Evolutionary conservation across 2,888 invertebrate species (phyloP).

Genomic region (Stenurella melanura): DNA sequence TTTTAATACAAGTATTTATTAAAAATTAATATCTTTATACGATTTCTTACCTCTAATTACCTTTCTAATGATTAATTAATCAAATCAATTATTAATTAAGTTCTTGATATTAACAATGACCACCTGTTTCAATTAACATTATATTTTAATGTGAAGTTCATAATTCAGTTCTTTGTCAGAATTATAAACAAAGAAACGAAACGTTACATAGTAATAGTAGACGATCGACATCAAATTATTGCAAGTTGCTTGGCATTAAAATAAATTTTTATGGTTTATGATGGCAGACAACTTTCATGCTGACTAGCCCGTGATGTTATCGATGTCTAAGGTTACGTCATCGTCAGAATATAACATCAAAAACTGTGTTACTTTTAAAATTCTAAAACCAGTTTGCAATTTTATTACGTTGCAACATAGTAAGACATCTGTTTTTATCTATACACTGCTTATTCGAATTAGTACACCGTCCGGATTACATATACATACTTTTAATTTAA

Average conservation of each 20-base stretch:
- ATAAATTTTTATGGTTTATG: slow-evolving; percentile 1
- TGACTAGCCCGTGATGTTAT: slow-evolving; percentile 7
- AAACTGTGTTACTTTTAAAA: neutral
- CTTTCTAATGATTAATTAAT: no score
- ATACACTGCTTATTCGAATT: no score
- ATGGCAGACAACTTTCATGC: slow-evolving; percentile 4
- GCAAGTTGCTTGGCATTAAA: neutral
- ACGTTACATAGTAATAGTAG: neutral
- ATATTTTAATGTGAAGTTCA: no score
- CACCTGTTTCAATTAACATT: no score
- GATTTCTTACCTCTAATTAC: no score
- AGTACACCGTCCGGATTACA: no score
- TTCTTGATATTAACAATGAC: no score
- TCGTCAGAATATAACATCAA: neutral
- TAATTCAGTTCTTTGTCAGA: no score
- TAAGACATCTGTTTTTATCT: neutral
- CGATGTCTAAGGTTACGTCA: slow-evolving; percentile 7
- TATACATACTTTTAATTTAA: no score
- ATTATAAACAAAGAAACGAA: neutral
- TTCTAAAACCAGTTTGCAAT: slow-evolving; percentile 1
- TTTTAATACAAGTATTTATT: neutral
- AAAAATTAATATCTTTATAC: no score
- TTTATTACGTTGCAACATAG: neutral
- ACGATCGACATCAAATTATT: neutral
- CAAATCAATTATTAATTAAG: no score